Evolutionary conservation across 1,140 invertebrate species (phyloP).

Genomic region (Drosophila nannoptera): DNA sequence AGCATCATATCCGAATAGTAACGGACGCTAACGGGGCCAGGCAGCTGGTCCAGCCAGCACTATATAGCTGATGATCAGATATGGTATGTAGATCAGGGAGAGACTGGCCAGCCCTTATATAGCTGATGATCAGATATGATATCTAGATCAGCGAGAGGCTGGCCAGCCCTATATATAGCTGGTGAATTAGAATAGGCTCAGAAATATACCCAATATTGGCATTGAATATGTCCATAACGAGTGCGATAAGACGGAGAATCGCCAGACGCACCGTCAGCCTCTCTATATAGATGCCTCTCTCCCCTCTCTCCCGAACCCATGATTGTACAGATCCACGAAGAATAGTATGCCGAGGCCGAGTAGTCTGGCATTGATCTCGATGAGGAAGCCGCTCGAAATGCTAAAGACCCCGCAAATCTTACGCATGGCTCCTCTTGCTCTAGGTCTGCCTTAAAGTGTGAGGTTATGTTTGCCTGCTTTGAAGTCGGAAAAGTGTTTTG

Average conservation of each 20-base stretch:
- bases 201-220: slow-evolving; percentile 40
- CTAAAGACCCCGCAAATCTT: not conserved
- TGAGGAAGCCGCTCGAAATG: slow-evolving; percentile 37
- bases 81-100: no score
- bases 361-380: slow-evolving; percentile 46
- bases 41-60: slow-evolving; percentile 3
- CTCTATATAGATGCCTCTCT: slow-evolving; percentile 2
- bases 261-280: slow-evolving; percentile 23
- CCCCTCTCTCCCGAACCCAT: slow-evolving; percentile 1
- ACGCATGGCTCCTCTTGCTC: slow-evolving; percentile 15
- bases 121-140: no score
- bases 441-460: slow-evolving; percentile 7
- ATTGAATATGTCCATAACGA: slow-evolving; percentile 14
- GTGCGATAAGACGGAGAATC: slow-evolving; percentile 10
- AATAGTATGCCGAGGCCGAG: slow-evolving; percentile 43
- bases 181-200: slow-evolving; percentile 18
- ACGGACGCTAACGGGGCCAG: slow-evolving; percentile 31
- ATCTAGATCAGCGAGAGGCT: slow-evolving; percentile 10
- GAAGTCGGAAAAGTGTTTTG: slow-evolving; percentile 40
- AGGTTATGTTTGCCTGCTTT: slow-evolving; percentile 53
- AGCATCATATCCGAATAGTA: slow-evolving; percentile 29
- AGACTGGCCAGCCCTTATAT: no score
- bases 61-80: no score
- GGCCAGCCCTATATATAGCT: slow-evolving; percentile 35
- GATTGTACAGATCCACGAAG: slow-evolving; percentile 43